A percentile compares a stretch with the other conserved stretches of the same genome.
Conservation (phyloP, 2,888 invertebrate species). For the Xestia xanthographa region DNA sequence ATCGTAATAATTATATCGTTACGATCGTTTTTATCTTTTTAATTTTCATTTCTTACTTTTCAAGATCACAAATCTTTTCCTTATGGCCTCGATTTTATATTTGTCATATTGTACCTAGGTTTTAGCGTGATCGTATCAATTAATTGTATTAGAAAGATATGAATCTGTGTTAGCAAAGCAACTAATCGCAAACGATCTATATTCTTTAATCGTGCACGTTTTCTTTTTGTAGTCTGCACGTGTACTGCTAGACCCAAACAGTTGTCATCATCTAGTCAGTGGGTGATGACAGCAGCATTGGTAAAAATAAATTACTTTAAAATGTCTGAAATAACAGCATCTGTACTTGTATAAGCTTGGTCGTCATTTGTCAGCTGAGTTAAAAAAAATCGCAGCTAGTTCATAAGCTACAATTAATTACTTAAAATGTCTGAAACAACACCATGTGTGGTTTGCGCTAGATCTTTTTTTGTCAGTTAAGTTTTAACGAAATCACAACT, state of each 20-base stretch:
- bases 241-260: background rate
- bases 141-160: slow-evolving; percentile 20
- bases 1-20: too few species aligned
- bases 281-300: slow-evolving; percentile 10
- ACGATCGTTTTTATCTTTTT: too few species aligned
- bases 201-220: slow-evolving; percentile 12
- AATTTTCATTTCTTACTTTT: background rate
- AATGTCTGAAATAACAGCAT: slow-evolving; percentile 30
- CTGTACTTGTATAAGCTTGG: background rate
- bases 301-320: slow-evolving; percentile 18
- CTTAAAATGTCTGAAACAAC: slow-evolving; percentile 24
- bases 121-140: slow-evolving; percentile 17
- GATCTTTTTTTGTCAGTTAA: background rate
- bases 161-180: slow-evolving; percentile 20
- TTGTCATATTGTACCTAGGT: background rate
- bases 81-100: background rate
- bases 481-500: background rate
- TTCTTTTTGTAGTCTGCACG: slow-evolving; percentile 7
- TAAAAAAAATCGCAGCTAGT: background rate
- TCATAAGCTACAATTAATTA: slow-evolving; percentile 20
- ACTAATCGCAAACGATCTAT: slow-evolving; percentile 23
- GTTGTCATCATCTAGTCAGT: slow-evolving; percentile 10
- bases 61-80: background rate
- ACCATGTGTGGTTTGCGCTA: slow-evolving; percentile 14
- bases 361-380: background rate